phyloP scores from a whole-genome alignment of 2,888 invertebrate genomes.

The Lysandra coridon region DNA sequence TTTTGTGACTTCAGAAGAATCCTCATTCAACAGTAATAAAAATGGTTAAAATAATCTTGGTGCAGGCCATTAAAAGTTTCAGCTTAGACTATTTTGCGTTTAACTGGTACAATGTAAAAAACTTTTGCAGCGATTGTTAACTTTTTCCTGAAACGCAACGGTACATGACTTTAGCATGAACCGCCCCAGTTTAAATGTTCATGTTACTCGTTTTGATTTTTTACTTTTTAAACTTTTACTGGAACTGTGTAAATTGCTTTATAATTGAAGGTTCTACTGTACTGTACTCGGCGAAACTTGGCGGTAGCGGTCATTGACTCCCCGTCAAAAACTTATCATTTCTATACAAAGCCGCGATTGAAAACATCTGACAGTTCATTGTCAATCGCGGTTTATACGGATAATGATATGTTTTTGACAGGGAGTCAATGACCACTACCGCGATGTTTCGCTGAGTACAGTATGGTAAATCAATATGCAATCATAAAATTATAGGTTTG shows the following conservation, averaged over 20 bases:
- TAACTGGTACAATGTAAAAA: constrained; percentile 14
- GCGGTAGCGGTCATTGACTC: too few species aligned
- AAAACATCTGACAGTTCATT: too few species aligned
- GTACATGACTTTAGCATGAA: not conserved
- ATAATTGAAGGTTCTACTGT: not conserved
- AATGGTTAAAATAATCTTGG: constrained; percentile 1
- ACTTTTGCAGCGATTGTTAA: not conserved
- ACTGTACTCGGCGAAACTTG: too few species aligned
- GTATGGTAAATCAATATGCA: too few species aligned
- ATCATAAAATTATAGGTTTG: too few species aligned
- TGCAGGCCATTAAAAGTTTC: not conserved
- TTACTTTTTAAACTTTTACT: not conserved
- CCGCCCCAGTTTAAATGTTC: constrained; percentile 16
- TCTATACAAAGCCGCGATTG: too few species aligned
- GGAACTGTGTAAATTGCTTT: constrained; percentile 11
- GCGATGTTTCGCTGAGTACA: too few species aligned
- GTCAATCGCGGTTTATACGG: too few species aligned
- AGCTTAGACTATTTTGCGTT: constrained; percentile 8
- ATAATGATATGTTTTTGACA: too few species aligned
- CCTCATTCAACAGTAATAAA: not conserved
- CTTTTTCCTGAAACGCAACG: constrained; percentile 13
- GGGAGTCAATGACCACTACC: too few species aligned
- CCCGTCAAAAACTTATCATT: too few species aligned
- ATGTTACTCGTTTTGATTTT: not conserved
- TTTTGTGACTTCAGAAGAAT: too few species aligned